Evolutionary conservation across 2,797 vertebrate species (phyloP).

Genomic region (Anabas testudineus): DNA sequence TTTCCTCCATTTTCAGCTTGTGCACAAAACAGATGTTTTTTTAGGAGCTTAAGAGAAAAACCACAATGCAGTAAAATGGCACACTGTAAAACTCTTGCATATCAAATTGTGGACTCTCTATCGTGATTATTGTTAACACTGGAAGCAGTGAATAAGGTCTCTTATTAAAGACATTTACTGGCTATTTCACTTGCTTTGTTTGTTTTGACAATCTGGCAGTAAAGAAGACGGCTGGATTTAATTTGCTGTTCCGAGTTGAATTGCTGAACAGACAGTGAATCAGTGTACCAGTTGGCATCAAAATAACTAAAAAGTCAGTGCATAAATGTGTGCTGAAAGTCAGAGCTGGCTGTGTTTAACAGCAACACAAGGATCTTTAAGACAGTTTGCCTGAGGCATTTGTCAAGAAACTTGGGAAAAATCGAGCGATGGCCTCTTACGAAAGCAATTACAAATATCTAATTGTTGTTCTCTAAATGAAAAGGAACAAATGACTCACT

Average conservation of each 20-base stretch:
- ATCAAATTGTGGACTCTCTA: too few species aligned
- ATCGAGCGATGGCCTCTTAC: not conserved
- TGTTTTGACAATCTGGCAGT: not conserved
- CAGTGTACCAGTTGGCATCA: not conserved
- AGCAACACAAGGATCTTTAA: constrained; percentile 25
- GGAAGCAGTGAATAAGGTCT: not conserved
- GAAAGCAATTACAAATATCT: not conserved
- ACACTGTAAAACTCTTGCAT: too few species aligned
- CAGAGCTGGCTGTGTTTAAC: constrained; percentile 5
- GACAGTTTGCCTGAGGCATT: not conserved
- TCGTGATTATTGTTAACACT: not conserved
- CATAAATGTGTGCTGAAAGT: constrained; percentile 19
- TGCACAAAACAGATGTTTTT: too few species aligned
- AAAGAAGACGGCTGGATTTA: constrained; percentile 7
- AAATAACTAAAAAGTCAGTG: not conserved
- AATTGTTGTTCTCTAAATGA: not conserved
- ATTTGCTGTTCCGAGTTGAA: constrained; percentile 5
- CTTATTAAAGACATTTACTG: not conserved
- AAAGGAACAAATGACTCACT: not conserved
- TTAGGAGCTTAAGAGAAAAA: too few species aligned
- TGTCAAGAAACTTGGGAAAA: not conserved
- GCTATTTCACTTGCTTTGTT: not conserved
- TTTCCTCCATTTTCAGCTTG: too few species aligned
- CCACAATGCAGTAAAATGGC: too few species aligned
- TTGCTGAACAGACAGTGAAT: not conserved